Percentiles rank a stretch among this genome's conserved stretches.
These are phyloP conservation scores for Phlogophora meticulosa DNA, from an alignment of 2,888 invertebrate genomes.

Conservation along the genomic window DNA sequence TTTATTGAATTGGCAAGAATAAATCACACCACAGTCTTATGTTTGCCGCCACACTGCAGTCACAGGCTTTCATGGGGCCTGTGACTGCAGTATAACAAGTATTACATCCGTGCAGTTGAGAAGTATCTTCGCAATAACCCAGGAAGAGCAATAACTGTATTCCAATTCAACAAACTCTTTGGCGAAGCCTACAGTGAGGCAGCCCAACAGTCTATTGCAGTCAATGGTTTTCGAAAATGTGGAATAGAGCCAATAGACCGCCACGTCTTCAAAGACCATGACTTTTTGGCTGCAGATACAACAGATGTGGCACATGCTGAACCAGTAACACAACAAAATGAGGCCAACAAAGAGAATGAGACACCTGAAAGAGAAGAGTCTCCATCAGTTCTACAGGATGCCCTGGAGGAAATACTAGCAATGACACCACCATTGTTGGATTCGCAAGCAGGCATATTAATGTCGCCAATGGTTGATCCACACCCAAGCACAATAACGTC, in stretches of 20 bases:
- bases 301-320: constrained; percentile 21
- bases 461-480: constrained; percentile 8
- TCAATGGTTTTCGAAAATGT: constrained; percentile 36
- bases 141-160: constrained; percentile 28
- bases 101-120: constrained; percentile 35
- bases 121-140: constrained; percentile 29
- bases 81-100: constrained; percentile 47
- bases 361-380: constrained; percentile 41
- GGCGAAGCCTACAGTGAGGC: constrained; percentile 35
- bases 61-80: constrained; percentile 57
- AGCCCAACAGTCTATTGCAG: constrained; percentile 25
- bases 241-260: constrained; percentile 28
- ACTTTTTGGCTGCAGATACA: constrained; percentile 33
- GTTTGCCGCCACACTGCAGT: constrained; percentile 50
- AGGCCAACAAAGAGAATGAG: constrained; percentile 39
- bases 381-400: constrained; percentile 25
- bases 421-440: constrained; percentile 15
- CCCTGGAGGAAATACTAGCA: constrained; percentile 19
- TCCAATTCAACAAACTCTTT: constrained; percentile 35
- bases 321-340: constrained; percentile 23
- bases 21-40: constrained; percentile 41
- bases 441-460: constrained; percentile 6
- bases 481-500: constrained; percentile 10
- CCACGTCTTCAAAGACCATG: constrained; percentile 33
- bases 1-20: constrained; percentile 39